Conservation (phyloP, 2,888 invertebrate species). For the Caenorhabditis japonica region DNA sequence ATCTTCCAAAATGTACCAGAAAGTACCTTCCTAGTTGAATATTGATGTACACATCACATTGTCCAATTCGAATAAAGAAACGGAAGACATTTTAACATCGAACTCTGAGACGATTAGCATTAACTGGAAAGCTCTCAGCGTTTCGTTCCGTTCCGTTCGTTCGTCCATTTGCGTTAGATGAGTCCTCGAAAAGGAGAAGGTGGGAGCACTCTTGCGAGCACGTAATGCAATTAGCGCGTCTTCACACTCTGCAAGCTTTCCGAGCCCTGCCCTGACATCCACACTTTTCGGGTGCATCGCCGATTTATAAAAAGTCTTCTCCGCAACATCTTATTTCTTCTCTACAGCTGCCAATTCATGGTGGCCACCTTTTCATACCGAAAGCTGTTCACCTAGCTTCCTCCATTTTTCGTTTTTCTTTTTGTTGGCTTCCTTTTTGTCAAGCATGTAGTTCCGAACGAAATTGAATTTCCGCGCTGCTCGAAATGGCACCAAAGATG, state of each 20-base stretch:
- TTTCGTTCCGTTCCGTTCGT: constrained; percentile 33
- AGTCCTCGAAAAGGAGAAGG: constrained; percentile 18
- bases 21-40: too few species aligned
- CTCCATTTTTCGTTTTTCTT: constrained; percentile 5
- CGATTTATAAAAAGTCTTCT: constrained; percentile 39
- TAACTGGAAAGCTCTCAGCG: constrained; percentile 13
- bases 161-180: constrained; percentile 40
- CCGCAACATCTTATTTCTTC: constrained; percentile 4
- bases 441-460: constrained; percentile 38
- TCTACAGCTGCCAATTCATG: too few species aligned
- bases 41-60: too few species aligned
- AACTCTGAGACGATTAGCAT: constrained; percentile 25
- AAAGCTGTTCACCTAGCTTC: constrained; percentile 18
- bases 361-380: constrained; percentile 3
- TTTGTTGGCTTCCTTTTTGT: constrained; percentile 13
- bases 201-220: constrained; percentile 32
- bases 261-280: constrained; percentile 25
- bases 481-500: constrained; percentile 45
- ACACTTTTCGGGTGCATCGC: constrained; percentile 23
- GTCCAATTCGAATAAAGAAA: too few species aligned
- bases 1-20: too few species aligned
- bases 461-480: constrained; percentile 45
- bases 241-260: constrained; percentile 9
- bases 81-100: too few species aligned
- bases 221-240: constrained; percentile 43